Conservation (phyloP, 92 coral and sea anemone genomes). For the Zoanthus sociatus region DNA sequence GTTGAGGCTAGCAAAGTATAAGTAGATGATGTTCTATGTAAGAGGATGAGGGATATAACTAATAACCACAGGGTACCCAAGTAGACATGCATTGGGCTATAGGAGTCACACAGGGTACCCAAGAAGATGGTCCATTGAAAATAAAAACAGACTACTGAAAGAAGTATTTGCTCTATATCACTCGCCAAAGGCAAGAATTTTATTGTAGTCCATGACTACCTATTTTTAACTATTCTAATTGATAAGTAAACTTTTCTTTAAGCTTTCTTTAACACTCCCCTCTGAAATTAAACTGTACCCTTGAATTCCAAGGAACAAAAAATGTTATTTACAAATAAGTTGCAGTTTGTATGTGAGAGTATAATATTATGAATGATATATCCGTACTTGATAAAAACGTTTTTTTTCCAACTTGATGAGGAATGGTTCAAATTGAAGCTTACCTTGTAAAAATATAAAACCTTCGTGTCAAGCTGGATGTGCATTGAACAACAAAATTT, state of each 20-base stretch:
- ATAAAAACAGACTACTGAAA: too few species aligned
- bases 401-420: slow-evolving; percentile 13
- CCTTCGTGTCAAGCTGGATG: too few species aligned
- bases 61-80: too few species aligned
- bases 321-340: too few species aligned
- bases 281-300: slow-evolving; percentile 5
- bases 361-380: not conserved
- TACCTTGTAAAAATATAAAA: too few species aligned
- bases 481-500: slow-evolving; percentile 3
- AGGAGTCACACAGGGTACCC: too few species aligned
- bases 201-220: too few species aligned
- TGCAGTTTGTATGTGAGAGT: not conserved
- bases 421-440: not conserved
- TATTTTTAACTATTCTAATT: not conserved
- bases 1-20: slow-evolving; percentile 53
- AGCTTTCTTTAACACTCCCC: not conserved
- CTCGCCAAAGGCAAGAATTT: too few species aligned
- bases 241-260: slow-evolving; percentile 3
- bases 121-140: too few species aligned
- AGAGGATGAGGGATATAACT: too few species aligned
- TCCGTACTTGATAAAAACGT: not conserved
- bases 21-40: slow-evolving; percentile 38
- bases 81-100: too few species aligned
- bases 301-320: not conserved
- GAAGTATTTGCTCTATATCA: too few species aligned